Conservation (phyloP, 1,140 invertebrate genomes). For the Habropoda laboriosa region DNA sequence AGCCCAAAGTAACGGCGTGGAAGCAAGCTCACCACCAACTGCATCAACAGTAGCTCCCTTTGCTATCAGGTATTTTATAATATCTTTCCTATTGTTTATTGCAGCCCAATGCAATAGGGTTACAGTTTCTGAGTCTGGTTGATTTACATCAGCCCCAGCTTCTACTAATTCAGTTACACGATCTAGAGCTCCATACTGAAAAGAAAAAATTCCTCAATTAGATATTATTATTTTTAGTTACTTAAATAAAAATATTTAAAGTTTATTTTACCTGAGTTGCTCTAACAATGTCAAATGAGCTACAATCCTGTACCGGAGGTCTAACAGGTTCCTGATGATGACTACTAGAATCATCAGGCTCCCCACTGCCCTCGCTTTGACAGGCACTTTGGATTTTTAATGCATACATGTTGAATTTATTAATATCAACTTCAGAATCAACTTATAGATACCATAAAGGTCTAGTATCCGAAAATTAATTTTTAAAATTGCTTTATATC, state of each 20-base stretch:
- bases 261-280: slow-evolving; percentile 89
- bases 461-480: neutral
- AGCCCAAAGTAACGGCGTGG: slow-evolving; percentile 99
- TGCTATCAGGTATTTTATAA: slow-evolving; percentile 93
- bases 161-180: slow-evolving; percentile 94
- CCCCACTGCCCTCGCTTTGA: slow-evolving; percentile 75
- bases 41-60: slow-evolving; percentile 96
- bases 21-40: slow-evolving; percentile 96
- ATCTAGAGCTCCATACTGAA: slow-evolving; percentile 92
- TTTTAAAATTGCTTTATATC: neutral
- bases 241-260: neutral
- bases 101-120: slow-evolving; percentile 99
- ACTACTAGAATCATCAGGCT: slow-evolving; percentile 72
- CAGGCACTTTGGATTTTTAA: slow-evolving; percentile 79
- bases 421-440: slow-evolving; percentile 4
- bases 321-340: slow-evolving; percentile 78
- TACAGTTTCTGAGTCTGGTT: slow-evolving; percentile 94
- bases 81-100: slow-evolving; percentile 97
- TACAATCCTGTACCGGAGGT: slow-evolving; percentile 85
- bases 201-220: slow-evolving; percentile 51
- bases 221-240: slow-evolving; percentile 1
- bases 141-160: slow-evolving; percentile 93
- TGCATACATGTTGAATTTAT: slow-evolving; percentile 74
- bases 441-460: neutral
- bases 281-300: slow-evolving; percentile 95